A percentile compares a stretch with the other conserved stretches of the same genome.
These are phyloP conservation scores for Helostoma temminkii DNA, from an alignment of 2,797 vertebrate species.

Conservation along the genomic window DNA sequence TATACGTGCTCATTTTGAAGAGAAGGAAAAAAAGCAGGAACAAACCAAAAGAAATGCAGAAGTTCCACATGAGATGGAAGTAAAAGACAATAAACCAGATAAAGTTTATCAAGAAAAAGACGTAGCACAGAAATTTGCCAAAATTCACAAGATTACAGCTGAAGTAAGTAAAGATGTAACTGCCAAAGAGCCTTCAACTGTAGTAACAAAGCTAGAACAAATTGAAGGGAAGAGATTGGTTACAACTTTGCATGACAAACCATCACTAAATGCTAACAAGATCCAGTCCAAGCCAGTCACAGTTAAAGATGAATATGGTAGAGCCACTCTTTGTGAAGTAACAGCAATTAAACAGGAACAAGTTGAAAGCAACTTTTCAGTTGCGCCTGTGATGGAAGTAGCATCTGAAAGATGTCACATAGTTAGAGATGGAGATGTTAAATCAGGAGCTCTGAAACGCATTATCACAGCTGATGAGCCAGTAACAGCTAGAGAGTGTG, in stretches of 20 bases:
- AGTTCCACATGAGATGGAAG: neutral
- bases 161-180: neutral
- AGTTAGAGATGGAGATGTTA: slow-evolving; percentile 16
- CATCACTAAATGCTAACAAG: neutral
- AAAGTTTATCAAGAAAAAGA: neutral
- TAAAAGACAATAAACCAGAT: neutral
- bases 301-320: slow-evolving; percentile 34
- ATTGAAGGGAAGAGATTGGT: neutral
- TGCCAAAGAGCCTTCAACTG: neutral
- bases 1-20: neutral
- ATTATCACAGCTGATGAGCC: neutral
- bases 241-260: neutral
- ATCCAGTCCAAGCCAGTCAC: slow-evolving; percentile 9
- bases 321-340: slow-evolving; percentile 11
- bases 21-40: neutral
- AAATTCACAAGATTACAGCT: neutral
- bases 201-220: neutral
- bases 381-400: slow-evolving; percentile 41
- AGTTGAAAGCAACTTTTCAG: slow-evolving; percentile 10
- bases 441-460: neutral
- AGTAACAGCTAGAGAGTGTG: neutral
- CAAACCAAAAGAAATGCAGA: neutral
- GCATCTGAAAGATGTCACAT: slow-evolving; percentile 14
- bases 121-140: neutral
- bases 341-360: slow-evolving; percentile 16